phyloP scores from a whole-genome alignment of 1,140 invertebrate species.

The Yoshiicerus persimilis region DNA sequence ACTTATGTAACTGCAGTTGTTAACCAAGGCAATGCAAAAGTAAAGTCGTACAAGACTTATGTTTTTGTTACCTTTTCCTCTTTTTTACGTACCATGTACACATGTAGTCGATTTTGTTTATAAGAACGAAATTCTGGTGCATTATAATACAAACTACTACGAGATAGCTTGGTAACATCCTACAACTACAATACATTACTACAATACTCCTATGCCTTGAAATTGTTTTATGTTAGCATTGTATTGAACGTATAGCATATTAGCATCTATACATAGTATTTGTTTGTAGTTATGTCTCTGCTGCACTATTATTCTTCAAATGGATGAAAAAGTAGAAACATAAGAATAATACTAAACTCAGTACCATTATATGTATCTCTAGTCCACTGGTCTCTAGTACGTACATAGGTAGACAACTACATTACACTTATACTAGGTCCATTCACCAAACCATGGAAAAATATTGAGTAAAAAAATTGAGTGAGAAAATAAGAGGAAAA shows the following conservation, averaged over 20 bases:
- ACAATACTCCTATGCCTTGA: not conserved
- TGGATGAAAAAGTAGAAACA: not conserved
- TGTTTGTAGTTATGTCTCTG: no score
- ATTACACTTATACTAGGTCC: not conserved
- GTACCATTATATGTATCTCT: no score
- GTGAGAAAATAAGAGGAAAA: not conserved
- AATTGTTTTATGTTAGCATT: not conserved
- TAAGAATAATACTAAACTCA: not conserved
- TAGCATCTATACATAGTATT: not conserved
- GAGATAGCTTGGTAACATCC: no score
- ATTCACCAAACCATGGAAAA: not conserved
- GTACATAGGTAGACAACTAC: not conserved
- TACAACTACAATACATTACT: not conserved
- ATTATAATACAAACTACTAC: no score
- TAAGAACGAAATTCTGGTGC: no score
- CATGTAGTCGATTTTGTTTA: not conserved
- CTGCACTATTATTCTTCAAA: not conserved
- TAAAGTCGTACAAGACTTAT: not conserved
- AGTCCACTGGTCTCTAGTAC: no score
- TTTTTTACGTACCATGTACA: not conserved
- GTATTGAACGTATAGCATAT: not conserved
- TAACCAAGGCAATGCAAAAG: not conserved
- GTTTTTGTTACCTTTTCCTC: not conserved
- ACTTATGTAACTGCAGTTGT: constrained; percentile 1
- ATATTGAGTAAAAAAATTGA: not conserved